Percentiles rank a stretch among this genome's conserved stretches.
Evolutionary conservation across 2,888 invertebrate species (phyloP).

Genomic region (Drosophila tripunctata): DNA sequence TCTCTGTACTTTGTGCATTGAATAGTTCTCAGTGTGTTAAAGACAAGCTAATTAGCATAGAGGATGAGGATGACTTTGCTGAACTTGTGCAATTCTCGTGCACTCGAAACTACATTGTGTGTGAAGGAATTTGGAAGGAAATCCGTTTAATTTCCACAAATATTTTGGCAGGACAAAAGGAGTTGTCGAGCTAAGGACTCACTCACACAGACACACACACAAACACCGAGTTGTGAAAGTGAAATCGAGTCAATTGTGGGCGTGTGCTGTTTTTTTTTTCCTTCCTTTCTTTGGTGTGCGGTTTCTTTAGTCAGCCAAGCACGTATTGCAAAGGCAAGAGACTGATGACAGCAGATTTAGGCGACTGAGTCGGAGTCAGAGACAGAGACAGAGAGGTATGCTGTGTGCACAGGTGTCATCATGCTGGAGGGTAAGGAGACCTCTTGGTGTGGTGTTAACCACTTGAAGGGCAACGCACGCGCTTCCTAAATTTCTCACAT

Average conservation of each 20-base stretch:
- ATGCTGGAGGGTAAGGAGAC: conserved; percentile 33
- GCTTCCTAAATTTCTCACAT: conserved; percentile 56
- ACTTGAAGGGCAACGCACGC: conserved; percentile 67
- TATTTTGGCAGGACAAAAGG: neutral
- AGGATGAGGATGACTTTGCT: conserved; percentile 29
- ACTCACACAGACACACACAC: neutral
- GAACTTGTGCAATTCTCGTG: neutral
- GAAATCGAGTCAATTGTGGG: conserved; percentile 71
- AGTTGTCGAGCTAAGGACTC: too few relatives aligned
- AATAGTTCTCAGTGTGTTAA: conserved; percentile 25
- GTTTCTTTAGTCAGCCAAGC: conserved; percentile 47
- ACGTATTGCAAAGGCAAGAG: conserved; percentile 43
- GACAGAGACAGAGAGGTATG: conserved; percentile 12
- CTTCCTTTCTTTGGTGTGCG: conserved; percentile 54
- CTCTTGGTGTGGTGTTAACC: conserved; percentile 46
- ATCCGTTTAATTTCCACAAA: conserved; percentile 69
- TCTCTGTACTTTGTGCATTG: conserved; percentile 2
- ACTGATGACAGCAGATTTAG: conserved; percentile 28
- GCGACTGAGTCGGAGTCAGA: conserved; percentile 20
- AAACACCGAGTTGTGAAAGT: conserved; percentile 54
- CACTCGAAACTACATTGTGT: conserved; percentile 20
- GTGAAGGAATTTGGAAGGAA: conserved; percentile 46
- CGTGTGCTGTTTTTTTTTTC: conserved; percentile 32
- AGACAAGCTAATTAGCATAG: conserved; percentile 54
- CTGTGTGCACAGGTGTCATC: conserved; percentile 73